Percentiles rank a stretch among this genome's conserved stretches.
phyloP scores from a whole-genome alignment of 37 sponge, comb jelly and placozoan genomes.

The Oopsacas minuta region DNA sequence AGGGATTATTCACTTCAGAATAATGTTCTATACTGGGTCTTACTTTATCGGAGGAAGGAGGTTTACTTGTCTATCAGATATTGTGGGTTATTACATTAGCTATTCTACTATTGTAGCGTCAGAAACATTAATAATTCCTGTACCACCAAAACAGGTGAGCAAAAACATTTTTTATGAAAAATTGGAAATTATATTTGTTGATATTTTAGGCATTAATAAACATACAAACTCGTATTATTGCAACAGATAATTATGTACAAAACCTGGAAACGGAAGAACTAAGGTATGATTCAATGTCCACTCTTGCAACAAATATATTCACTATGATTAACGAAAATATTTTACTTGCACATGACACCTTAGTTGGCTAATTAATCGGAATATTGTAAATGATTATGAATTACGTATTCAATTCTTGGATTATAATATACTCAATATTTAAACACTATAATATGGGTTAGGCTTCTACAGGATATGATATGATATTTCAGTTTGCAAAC shows the following conservation, averaged over 20 bases:
- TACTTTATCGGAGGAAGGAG: slow-evolving; percentile 1
- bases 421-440: no score
- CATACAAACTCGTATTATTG: background rate
- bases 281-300: no score
- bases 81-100: slow-evolving; percentile 6
- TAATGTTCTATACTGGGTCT: background rate
- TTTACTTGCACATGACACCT: no score
- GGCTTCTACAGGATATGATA: no score
- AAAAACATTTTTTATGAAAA: background rate
- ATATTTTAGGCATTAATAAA: background rate
- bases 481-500: no score
- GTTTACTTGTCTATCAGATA: background rate
- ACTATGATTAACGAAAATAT: no score
- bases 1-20: background rate
- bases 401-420: no score
- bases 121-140: background rate
- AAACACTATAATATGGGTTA: no score
- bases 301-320: no score
- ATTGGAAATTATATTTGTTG: background rate
- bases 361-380: no score
- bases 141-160: background rate
- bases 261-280: background rate
- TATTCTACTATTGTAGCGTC: background rate
- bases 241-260: background rate
- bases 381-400: no score